Evolutionary conservation across 2,113 vertebrate species (phyloP).

Genomic region (Falcunculus frontatus): DNA sequence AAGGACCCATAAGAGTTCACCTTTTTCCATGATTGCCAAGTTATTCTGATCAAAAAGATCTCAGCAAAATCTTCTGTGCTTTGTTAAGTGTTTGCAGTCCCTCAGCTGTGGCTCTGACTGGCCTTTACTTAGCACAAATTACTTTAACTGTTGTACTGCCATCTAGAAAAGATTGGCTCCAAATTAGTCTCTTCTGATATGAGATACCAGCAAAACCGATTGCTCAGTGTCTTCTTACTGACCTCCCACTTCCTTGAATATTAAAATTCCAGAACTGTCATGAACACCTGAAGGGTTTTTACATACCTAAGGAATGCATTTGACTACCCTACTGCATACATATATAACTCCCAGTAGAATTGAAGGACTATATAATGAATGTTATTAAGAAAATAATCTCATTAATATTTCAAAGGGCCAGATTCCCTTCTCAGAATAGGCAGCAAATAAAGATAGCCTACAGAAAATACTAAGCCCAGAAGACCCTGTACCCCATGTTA

Average conservation of each 20-base stretch:
- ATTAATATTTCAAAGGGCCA: neutral
- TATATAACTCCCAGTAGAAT: neutral
- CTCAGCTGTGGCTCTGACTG: neutral
- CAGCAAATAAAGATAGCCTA: neutral
- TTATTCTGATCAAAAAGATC: neutral
- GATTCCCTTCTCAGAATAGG: neutral
- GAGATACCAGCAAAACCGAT: neutral
- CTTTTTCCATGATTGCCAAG: neutral
- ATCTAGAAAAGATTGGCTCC: neutral
- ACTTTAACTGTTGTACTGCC: neutral
- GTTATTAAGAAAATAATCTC: neutral
- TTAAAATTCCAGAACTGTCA: neutral
- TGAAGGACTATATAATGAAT: neutral
- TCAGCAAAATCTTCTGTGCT: neutral
- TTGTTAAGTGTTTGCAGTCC: neutral
- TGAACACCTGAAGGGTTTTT: neutral
- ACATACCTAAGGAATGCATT: neutral
- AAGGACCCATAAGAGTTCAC: neutral
- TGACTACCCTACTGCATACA: neutral
- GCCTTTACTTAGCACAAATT: slow-evolving; percentile 14
- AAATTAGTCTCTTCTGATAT: neutral
- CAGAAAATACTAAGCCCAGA: neutral
- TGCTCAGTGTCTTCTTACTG: neutral
- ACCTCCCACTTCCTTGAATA: neutral
- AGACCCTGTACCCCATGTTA: neutral